phyloP scores from a whole-genome alignment of 2,888 invertebrate genomes.

The Chrysolina americana region DNA sequence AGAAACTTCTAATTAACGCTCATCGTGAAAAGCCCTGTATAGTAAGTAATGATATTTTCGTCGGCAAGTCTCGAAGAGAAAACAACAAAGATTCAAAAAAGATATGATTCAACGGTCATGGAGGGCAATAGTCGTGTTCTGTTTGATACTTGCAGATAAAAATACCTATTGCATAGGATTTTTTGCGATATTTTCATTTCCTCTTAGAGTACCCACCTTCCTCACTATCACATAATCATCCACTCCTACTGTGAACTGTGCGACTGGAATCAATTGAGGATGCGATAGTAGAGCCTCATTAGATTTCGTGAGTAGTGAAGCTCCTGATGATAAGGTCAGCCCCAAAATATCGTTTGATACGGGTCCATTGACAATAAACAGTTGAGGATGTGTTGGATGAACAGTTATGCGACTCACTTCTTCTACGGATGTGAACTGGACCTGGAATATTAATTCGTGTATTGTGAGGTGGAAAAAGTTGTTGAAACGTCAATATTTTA shows the following conservation, averaged over 20 bases:
- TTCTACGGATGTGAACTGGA: constrained; percentile 59
- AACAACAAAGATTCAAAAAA: no score
- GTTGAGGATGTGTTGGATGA: constrained; percentile 61
- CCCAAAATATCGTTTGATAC: constrained; percentile 60
- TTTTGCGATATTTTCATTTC: no score
- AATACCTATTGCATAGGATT: no score
- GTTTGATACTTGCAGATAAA: no score
- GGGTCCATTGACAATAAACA: constrained; percentile 61
- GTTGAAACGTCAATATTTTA: no score
- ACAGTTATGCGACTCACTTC: constrained; percentile 61
- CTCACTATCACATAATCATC: constrained; percentile 62
- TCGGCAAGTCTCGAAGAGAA: no score
- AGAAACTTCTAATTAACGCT: no score
- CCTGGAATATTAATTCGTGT: constrained; percentile 54
- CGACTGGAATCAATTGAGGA: constrained; percentile 57
- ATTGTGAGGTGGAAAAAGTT: not conserved
- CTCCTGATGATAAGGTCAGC: constrained; percentile 59
- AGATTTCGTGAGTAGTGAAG: constrained; percentile 60
- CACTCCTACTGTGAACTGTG: constrained; percentile 57
- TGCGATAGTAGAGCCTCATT: constrained; percentile 54
- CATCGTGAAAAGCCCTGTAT: no score
- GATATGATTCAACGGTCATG: no score
- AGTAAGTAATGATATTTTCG: no score
- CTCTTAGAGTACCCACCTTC: constrained; percentile 54
- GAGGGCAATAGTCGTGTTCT: no score